Base-by-base conservation (phyloP, 2,797 vertebrate genomes). In the Crax fasciolata region DNA sequence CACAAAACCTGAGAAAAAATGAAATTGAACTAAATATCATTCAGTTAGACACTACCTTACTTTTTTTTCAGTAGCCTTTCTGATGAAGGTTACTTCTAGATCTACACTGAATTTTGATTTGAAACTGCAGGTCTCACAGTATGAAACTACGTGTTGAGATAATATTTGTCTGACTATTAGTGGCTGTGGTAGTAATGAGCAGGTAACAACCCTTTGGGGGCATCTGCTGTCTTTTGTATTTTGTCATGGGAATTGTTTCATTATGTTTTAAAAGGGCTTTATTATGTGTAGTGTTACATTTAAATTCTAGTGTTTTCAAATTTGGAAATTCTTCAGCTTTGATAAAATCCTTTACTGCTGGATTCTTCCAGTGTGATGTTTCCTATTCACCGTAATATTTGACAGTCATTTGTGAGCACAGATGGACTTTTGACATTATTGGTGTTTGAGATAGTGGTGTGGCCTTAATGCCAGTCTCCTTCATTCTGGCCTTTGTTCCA, bases 31-130 rank as follows among this genome's bases (percentile, higher is more conserved):
- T 9, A 79, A 93, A 89, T 71, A 61, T 48, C n/a, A 61, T 58
- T 77, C 28, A 46, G 11, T 44, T 23, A 6, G 46, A 65, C 24
- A 30, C 35, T 43, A 32, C 46, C 21, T 39, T 62, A 57, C 58
- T 78, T 87, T 63, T 15, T 80, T 92, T 77, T 70, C 49, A 63
- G 1, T 88, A 25, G 58, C 28, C 25, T 54, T 77, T 79, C 58
- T 67, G 74, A 74, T 88, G 57, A 82, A 67, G 51, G 63, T 63
- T 92, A 70, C 32, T 81, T 73, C 44, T 92, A 30, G 25, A 57
- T 74, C 74, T 87, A n/a, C 63, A 81, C 57, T 91, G 84, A 12
- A 67, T 73, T 90, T 89, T 92, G 24, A 78, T 84, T 77, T 92
- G 74, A 70, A 90, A 67, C 38, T 73, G 48, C 52, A 81, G 9